phyloP scores from a whole-genome alignment of 2,113 vertebrate species.

The Manacus vitellinus region DNA sequence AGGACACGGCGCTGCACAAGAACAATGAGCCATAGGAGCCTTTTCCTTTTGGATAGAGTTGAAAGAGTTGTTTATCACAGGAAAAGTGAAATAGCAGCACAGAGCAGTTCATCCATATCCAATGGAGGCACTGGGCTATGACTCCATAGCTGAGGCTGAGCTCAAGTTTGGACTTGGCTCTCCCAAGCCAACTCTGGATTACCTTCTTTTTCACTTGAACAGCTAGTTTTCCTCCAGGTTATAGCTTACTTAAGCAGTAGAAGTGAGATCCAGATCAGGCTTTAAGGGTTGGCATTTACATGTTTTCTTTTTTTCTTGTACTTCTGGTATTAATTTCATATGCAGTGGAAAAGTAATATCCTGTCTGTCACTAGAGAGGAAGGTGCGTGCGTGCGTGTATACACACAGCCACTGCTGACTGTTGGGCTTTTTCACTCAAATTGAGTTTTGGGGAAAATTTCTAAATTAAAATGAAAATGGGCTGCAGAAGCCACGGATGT shows the following conservation, averaged over 20 bases:
- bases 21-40: background rate
- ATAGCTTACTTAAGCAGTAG: background rate
- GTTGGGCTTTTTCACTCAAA: background rate
- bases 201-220: background rate
- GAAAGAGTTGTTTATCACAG: background rate
- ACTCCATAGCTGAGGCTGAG: background rate
- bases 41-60: background rate
- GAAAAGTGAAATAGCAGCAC: background rate
- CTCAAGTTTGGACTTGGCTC: background rate
- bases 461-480: background rate
- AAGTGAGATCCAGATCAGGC: background rate
- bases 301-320: background rate
- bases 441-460: background rate
- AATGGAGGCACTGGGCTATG: background rate
- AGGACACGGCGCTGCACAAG: background rate
- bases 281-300: slow-evolving; percentile 9
- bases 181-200: background rate
- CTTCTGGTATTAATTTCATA: slow-evolving; percentile 44
- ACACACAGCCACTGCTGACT: background rate
- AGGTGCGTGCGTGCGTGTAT: background rate
- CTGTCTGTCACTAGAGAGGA: slow-evolving; percentile 44
- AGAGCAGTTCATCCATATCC: background rate
- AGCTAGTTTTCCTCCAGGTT: background rate
- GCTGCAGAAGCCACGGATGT: background rate
- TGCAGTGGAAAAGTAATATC: slow-evolving; percentile 50